A percentile compares a stretch with the other conserved stretches of the same genome.
Conservation (phyloP, 2,113 vertebrate species). For the Xenopus laevis region DNA sequence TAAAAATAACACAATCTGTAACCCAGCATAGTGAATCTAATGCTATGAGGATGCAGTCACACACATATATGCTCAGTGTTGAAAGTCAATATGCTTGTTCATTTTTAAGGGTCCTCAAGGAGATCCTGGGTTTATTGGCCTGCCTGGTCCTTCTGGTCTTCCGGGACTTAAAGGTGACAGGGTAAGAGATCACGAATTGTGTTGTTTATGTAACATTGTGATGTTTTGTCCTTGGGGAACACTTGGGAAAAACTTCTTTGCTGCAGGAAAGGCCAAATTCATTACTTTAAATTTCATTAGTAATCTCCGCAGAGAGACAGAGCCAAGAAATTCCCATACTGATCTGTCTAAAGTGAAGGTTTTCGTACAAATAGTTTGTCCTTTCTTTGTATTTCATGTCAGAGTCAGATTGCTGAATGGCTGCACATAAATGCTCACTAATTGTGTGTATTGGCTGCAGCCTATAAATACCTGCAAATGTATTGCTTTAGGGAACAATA, state of each 20-base stretch:
- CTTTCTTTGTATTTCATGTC: too few relatives aligned
- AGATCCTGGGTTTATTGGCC: slow-evolving; percentile 82
- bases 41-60: slow-evolving; percentile 21
- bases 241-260: too few relatives aligned
- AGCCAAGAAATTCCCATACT: too few relatives aligned
- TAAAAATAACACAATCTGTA: slow-evolving; percentile 18
- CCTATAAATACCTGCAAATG: neutral
- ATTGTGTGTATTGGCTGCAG: neutral
- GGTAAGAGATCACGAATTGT: slow-evolving; percentile 66
- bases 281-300: too few relatives aligned
- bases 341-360: too few relatives aligned
- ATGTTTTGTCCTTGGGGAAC: too few relatives aligned
- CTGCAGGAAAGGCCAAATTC: too few relatives aligned
- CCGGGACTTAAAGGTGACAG: slow-evolving; percentile 86
- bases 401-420: neutral
- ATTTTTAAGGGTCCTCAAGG: slow-evolving; percentile 81
- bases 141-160: slow-evolving; percentile 83
- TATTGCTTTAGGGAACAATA: too few relatives aligned
- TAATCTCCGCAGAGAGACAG: too few relatives aligned
- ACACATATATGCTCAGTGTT: slow-evolving; percentile 6
- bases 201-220: neutral
- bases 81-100: slow-evolving; percentile 17
- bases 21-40: slow-evolving; percentile 2
- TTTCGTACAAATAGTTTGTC: too few relatives aligned
- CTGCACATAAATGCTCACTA: slow-evolving; percentile 8